These are phyloP conservation scores for Xiphophorus hellerii DNA, from an alignment of 2,113 vertebrate species.

Conservation along the genomic window DNA sequence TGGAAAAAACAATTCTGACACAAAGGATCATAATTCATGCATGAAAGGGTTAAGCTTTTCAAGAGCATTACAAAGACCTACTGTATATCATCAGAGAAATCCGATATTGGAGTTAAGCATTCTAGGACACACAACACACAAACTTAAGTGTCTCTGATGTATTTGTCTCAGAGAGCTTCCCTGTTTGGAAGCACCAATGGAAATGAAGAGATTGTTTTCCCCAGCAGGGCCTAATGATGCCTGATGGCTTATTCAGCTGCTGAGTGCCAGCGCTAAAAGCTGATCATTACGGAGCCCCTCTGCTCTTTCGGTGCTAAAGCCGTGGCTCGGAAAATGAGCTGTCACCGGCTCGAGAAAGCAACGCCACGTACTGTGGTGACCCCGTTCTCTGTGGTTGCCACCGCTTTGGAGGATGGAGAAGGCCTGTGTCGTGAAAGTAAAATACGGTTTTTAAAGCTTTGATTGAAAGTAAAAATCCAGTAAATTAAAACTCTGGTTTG, in stretches of 20 bases:
- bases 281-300: constrained; percentile 79
- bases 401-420: constrained; percentile 49
- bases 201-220: constrained; percentile 63
- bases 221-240: constrained; percentile 78
- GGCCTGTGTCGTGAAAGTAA: constrained; percentile 20
- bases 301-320: constrained; percentile 68
- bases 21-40: too few relatives aligned
- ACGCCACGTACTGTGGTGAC: constrained; percentile 61
- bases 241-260: constrained; percentile 78
- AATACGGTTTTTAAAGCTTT: constrained; percentile 36
- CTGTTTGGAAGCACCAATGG: constrained; percentile 52
- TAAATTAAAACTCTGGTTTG: constrained; percentile 12
- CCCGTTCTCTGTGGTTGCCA: constrained; percentile 49
- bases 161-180: constrained; percentile 53
- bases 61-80: constrained; percentile 11
- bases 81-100: constrained; percentile 9
- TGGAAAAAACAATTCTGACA: too few relatives aligned
- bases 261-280: constrained; percentile 77
- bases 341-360: constrained; percentile 68
- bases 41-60: too few relatives aligned
- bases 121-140: constrained; percentile 14
- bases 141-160: constrained; percentile 41
- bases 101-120: constrained; percentile 7
- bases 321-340: constrained; percentile 80
- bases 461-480: constrained; percentile 14